Base-by-base conservation (phyloP, 1,140 invertebrate species). In the Linepithema humile region DNA sequence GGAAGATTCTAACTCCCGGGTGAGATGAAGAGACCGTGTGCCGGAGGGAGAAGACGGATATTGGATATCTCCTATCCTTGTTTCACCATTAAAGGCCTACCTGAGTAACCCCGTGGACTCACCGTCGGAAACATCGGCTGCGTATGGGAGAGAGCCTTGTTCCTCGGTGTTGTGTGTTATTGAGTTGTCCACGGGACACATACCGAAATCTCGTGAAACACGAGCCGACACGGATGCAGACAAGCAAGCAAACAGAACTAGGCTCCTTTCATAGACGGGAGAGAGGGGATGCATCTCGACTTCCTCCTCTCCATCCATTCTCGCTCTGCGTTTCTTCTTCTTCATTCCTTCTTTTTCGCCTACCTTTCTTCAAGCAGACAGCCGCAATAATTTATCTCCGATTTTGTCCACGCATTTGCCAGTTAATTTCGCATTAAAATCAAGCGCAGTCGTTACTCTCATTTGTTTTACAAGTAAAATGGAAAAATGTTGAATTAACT, bases 171-270 rank as follows among this genome's bases (percentile, higher is more conserved):
- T 91, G 84, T 90, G 86, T 90, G 87, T 89, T 92, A 92, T 92
- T 92, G 91, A 92, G 91, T 92, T 90, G 91, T 92, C 85, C 85
- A 83, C 85, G 88, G 89, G 89, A 91, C 86, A 90, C 89, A 90
- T 89, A 89, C 90, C 88, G 80, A 87, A 92, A 90, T 77, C 85
- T 90, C 87, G 88, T 91, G 90, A 91, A 92, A 92, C 89, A 92
- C 87, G 90, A 92, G 91, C 90, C 65, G 91, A 91, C 90, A 92
- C 86, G 88, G 90, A 91, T 91, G 91, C 89, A 91, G 88, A 90
- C 88, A 75, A 84, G 62, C 89, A 89, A 87, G 87, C 89, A 92
- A 92, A 93, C 89, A 87, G 78, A 88, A 89, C 89, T 86, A 90
- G 59, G 7, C 40, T 73, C 84, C 84, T 90, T 86, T 77, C 77